Conservation (phyloP, 1,140 invertebrate species). For the Drosophila oshimai region DNA sequence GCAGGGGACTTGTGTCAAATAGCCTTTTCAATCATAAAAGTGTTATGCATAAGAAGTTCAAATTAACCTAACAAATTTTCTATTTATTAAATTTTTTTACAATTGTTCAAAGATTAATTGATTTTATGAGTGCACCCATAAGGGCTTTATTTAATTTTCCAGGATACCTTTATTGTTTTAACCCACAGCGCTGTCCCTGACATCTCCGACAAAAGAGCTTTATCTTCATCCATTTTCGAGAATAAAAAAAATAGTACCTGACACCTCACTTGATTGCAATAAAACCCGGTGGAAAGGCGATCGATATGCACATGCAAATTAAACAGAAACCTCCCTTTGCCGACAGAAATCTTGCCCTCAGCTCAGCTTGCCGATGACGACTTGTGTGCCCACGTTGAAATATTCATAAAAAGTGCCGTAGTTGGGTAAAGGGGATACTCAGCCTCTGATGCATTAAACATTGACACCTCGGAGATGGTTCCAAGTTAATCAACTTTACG, state of each 20-base stretch:
- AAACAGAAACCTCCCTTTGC: slow-evolving; percentile 1
- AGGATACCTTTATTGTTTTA: slow-evolving; percentile 27
- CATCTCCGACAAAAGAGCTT: slow-evolving; percentile 11
- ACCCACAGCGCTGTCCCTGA: slow-evolving; percentile 6
- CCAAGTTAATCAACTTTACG: slow-evolving; percentile 76
- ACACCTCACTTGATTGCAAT: slow-evolving; percentile 17
- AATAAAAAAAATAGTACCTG: slow-evolving; percentile 10
- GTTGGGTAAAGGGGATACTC: not conserved
- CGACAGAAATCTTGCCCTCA: slow-evolving; percentile 1
- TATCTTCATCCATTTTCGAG: slow-evolving; percentile 4
- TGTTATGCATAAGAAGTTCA: not conserved
- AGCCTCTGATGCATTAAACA: slow-evolving; percentile 64
- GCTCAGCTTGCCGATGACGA: not conserved
- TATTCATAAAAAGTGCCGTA: slow-evolving; percentile 8
- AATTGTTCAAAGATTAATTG: not conserved
- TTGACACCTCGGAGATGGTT: slow-evolving; percentile 43
- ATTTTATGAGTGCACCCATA: not conserved
- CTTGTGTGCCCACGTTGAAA: slow-evolving; percentile 11
- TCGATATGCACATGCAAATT: slow-evolving; percentile 53
- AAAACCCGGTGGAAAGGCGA: not conserved
- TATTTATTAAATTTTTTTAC: no score
- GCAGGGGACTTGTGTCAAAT: not conserved
- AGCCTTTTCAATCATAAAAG: not conserved
- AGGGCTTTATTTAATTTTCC: slow-evolving; percentile 8
- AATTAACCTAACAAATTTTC: not conserved